Conservation (phyloP, 2,797 vertebrate genomes). For the Aselliscus stoliczkanus region DNA sequence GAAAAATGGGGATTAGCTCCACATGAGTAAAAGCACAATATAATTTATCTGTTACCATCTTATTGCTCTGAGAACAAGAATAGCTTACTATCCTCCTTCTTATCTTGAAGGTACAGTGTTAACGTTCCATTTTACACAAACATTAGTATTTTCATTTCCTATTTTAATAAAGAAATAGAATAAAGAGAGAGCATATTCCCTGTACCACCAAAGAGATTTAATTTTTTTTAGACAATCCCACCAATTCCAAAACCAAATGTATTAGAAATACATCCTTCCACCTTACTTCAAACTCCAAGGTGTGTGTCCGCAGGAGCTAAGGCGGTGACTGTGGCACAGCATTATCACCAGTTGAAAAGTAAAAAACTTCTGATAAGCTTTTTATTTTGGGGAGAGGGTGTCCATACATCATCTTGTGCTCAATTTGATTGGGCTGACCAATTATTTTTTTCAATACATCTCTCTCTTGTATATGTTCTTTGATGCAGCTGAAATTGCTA, state of each 20-base stretch:
- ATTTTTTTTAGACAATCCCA: not conserved
- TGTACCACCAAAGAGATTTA: not conserved
- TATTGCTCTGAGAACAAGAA: slow-evolving; percentile 24
- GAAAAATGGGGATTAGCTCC: not conserved
- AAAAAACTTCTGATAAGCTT: not conserved
- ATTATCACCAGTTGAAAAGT: not conserved
- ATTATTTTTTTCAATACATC: not conserved
- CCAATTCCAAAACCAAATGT: not conserved
- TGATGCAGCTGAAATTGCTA: not conserved
- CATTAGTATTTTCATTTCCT: not conserved
- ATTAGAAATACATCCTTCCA: not conserved
- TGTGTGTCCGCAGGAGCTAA: not conserved
- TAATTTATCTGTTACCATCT: slow-evolving; percentile 5
- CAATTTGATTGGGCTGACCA: not conserved
- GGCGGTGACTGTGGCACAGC: not conserved
- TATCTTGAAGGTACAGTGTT: not conserved
- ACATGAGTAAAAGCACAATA: slow-evolving; percentile 3
- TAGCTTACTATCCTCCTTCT: slow-evolving; percentile 19
- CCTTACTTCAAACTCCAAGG: not conserved
- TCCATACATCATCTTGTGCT: not conserved
- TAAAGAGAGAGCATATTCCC: not conserved
- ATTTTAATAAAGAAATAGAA: not conserved
- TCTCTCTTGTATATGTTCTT: not conserved
- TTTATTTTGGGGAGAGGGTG: not conserved
- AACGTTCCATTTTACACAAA: not conserved